Conservation (phyloP, 2,888 invertebrate genomes). For the Margaritifera margaritifera region DNA sequence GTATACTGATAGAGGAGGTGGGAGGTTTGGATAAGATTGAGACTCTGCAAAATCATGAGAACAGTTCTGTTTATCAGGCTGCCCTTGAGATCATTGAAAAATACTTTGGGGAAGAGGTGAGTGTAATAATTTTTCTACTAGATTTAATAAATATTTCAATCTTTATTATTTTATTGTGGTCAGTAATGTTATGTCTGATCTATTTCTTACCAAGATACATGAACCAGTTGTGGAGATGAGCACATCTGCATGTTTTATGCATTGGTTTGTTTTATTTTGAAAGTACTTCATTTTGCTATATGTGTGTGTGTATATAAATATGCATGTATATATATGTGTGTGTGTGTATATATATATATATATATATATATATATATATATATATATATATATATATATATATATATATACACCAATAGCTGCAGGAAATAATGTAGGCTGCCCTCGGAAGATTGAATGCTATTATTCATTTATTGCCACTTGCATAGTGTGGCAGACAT, state of each 20-base stretch:
- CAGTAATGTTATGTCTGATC: too few relatives aligned
- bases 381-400: too few relatives aligned
- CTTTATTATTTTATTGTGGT: too few relatives aligned
- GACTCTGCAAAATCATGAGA: constrained; percentile 75
- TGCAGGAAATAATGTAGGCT: too few relatives aligned
- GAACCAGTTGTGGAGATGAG: too few relatives aligned
- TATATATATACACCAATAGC: too few relatives aligned
- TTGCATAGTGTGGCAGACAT: not conserved
- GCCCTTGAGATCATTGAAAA: constrained; percentile 74
- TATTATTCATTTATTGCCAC: not conserved
- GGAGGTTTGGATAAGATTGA: constrained; percentile 78
- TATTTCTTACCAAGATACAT: too few relatives aligned
- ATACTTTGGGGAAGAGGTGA: constrained; percentile 73
- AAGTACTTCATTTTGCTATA: not conserved
- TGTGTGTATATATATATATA: too few relatives aligned
- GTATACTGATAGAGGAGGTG: constrained; percentile 89
- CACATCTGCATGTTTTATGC: too few relatives aligned
- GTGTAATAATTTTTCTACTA: constrained; percentile 3
- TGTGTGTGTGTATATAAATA: not conserved
- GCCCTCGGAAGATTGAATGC: not conserved
- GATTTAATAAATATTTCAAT: too few relatives aligned
- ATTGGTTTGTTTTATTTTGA: not conserved
- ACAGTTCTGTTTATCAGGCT: constrained; percentile 74
- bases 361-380: too few relatives aligned
- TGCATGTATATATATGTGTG: too few relatives aligned